Base-by-base conservation (phyloP, 2,797 vertebrate genomes). In the Moxostoma hubbsi region DNA sequence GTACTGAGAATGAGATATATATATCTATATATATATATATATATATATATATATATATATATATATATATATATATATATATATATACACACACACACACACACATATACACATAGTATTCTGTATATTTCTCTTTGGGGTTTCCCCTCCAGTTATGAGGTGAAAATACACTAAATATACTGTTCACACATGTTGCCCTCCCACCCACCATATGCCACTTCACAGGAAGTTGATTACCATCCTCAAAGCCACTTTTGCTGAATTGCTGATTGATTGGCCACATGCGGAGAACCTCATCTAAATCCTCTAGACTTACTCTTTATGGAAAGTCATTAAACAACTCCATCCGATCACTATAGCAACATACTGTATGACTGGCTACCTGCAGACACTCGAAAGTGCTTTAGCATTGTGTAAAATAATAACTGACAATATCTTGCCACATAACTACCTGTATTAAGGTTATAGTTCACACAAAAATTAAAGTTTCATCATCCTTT, bases 211-310 rank as follows among this genome's bases (percentile, higher is more conserved):
- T 51, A n/a, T 81, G 75, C 53, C 15, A 4, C 67, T 50, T 71
- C 50, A 75, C 74, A 59, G 74, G 57, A 80, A 80, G 66, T 69
- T 84, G 80, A 85, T 82, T 81, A 84, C 70, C 79, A 67, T 72
- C 71, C 69, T 74, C 72, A 72, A 16, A 68, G 66, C 13, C 76
- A 64, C 73, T 83, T 85, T 75, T 80, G 59, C 59, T 68, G 51
- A 63, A 58, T 50, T 75, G 70, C 71, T 62, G 75, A 74, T 83
- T 82, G 70, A 78, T 66, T 85, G 71, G 46, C 9, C 66, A 18
- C 69, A 77, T 82, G 77, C 66, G 72, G 77, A 69, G 58, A 59
- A 57, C 63, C 51, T 73, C 63, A 50, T 55, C 16, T 50, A 49
- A 81, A 53, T 11, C 18, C 47, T 73, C 75, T 59, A 18, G 16